Evolutionary conservation across 92 coral and sea anemone species (phyloP).

Genomic region (Parazoanthus darwini): DNA sequence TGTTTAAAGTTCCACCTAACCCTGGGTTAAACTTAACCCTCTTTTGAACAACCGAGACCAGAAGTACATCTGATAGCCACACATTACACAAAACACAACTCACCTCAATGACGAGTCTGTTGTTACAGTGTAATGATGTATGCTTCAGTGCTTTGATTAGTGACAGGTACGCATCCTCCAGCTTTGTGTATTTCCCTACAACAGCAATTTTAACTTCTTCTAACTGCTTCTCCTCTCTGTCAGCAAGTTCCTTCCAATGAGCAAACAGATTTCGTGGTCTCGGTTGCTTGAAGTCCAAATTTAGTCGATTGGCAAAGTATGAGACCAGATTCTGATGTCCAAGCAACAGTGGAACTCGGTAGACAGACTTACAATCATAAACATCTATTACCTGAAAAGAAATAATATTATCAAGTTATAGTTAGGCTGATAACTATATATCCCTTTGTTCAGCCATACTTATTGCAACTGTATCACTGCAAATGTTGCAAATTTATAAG

Average conservation of each 20-base stretch:
- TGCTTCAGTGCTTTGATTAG: constrained; percentile 94
- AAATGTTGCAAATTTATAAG: too few relatives aligned
- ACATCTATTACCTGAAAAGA: constrained; percentile 88
- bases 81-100: neutral
- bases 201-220: constrained; percentile 87
- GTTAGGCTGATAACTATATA: too few relatives aligned
- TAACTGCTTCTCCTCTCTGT: constrained; percentile 84
- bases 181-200: constrained; percentile 93
- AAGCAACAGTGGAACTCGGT: constrained; percentile 87
- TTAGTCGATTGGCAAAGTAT: constrained; percentile 73
- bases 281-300: constrained; percentile 64
- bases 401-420: neutral
- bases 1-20: too few relatives aligned
- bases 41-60: too few relatives aligned
- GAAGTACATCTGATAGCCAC: too few relatives aligned
- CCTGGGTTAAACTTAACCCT: too few relatives aligned
- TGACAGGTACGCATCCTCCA: constrained; percentile 95
- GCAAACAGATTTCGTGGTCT: constrained; percentile 71
- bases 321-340: constrained; percentile 80
- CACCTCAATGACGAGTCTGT: constrained; percentile 78
- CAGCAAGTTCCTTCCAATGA: constrained; percentile 93
- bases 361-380: constrained; percentile 91
- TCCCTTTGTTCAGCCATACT: too few relatives aligned
- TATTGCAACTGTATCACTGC: too few relatives aligned
- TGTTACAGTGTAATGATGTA: constrained; percentile 90